Evolutionary conservation across 2,113 vertebrate genomes (phyloP).

Genomic region (Coptodon bakossiorum): DNA sequence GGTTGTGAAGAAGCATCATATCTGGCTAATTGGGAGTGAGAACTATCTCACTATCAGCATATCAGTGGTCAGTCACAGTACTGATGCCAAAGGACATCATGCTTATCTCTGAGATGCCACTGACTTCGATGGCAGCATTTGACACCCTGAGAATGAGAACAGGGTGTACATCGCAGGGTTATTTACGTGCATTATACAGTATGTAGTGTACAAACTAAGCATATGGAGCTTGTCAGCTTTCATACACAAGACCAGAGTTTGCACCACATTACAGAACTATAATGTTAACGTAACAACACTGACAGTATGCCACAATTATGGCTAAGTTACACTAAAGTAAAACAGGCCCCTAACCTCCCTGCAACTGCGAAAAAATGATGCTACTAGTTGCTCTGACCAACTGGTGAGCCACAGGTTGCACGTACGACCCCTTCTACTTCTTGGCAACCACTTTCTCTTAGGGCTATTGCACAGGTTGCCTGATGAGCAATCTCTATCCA

Average conservation of each 20-base stretch:
- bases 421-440: accelerated
- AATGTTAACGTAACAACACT: background rate
- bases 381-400: background rate
- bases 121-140: background rate
- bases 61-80: background rate
- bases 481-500: background rate
- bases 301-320: background rate
- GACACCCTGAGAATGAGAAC: background rate
- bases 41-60: background rate
- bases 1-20: background rate
- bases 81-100: background rate
- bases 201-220: background rate
- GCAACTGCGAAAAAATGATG: background rate
- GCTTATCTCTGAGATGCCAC: background rate
- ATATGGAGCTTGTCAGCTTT: background rate
- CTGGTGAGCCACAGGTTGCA: background rate
- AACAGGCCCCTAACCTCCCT: background rate
- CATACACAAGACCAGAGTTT: background rate
- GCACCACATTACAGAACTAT: accelerated
- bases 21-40: background rate
- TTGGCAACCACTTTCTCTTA: background rate
- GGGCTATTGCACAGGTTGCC: background rate
- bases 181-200: background rate
- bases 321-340: background rate
- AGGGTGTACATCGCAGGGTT: background rate